Evolutionary conservation across 2,113 vertebrate species (phyloP), one percentile per base, ranked within the genome.

Genomic region (Chelonoidis abingdonii): DNA sequence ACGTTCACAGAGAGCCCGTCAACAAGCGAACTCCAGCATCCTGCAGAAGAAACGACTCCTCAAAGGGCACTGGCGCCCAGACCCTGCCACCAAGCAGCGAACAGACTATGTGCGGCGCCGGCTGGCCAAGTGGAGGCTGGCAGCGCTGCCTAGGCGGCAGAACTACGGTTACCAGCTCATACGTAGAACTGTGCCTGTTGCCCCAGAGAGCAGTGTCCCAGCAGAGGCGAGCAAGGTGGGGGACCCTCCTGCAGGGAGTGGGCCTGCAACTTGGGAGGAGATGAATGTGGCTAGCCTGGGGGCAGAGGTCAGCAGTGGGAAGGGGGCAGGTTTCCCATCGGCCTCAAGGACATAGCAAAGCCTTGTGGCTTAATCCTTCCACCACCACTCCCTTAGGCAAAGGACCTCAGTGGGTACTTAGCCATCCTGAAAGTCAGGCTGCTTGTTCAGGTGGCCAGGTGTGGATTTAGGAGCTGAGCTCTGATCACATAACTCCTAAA

Each of bases 61-160:
- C 24, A 38, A 59, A 75, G 52, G 4, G 31, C 50, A 76, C 24
- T 52, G 72, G 31, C 82, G 76, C 88, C 53, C 8, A 25, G 75
- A 93, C 89, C 80, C 95, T 91, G 93, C 81, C 4, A 50, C 80
- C 56, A 53, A 87, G 78, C 65, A 87, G 78, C 65, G 0, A 69
- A 27, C 1, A 1, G 57, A 19, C 13, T 6, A 38, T 1, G 1
- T 38, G 5, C 16, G 29, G 52, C 7, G 0, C 19, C 80, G 53
- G 21, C 47, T 69, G 52, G 54, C 35, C 52, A 17, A 0, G 5
- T 54, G 81, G 41, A 62, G 1, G 1, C 57, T 86, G 87, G 87
- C 69, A 24, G 14, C 6, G 0, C 72, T 72, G 65, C 76, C 84
- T 80, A 31, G 41, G 57, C 80, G 56, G 22, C 35, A 10, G 1